Evolutionary conservation across 2,113 vertebrate species (phyloP).

Genomic region (Paedocypris sp.): DNA sequence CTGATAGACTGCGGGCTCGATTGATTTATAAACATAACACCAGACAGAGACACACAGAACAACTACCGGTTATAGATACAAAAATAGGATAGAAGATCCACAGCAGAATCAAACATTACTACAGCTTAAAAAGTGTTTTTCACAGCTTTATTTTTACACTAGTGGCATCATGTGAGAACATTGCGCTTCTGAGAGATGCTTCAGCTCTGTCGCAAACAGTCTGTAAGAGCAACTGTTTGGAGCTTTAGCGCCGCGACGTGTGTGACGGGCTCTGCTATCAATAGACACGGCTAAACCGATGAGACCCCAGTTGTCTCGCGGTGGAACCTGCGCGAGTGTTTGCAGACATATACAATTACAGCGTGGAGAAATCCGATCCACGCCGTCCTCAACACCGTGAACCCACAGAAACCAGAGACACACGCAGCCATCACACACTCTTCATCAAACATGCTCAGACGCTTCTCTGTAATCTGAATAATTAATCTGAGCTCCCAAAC

Average conservation of each 20-base stretch:
- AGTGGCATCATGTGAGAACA: too few relatives aligned
- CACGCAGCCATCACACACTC: slow-evolving; percentile 6
- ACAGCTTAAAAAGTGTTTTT: too few relatives aligned
- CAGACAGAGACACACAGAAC: too few relatives aligned
- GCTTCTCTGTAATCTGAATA: slow-evolving; percentile 7
- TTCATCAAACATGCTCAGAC: slow-evolving; percentile 6
- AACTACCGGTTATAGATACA: too few relatives aligned
- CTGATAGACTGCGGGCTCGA: too few relatives aligned
- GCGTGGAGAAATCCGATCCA: slow-evolving; percentile 22
- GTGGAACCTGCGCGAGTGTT: background rate
- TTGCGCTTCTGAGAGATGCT: too few relatives aligned
- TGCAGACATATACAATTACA: slow-evolving; percentile 20
- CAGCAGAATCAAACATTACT: too few relatives aligned
- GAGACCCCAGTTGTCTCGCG: slow-evolving; percentile 7
- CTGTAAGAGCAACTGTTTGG: too few relatives aligned
- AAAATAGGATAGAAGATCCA: too few relatives aligned
- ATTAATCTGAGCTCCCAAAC: background rate
- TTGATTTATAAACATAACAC: too few relatives aligned
- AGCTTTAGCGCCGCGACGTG: background rate
- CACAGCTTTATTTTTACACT: too few relatives aligned
- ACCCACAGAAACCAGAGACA: slow-evolving; percentile 24
- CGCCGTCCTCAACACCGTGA: slow-evolving; percentile 17
- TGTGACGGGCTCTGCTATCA: slow-evolving; percentile 1
- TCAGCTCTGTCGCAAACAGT: too few relatives aligned
- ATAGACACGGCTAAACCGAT: slow-evolving; percentile 2